phyloP scores from a whole-genome alignment of 2,797 vertebrate species.

The Aselliscus stoliczkanus region DNA sequence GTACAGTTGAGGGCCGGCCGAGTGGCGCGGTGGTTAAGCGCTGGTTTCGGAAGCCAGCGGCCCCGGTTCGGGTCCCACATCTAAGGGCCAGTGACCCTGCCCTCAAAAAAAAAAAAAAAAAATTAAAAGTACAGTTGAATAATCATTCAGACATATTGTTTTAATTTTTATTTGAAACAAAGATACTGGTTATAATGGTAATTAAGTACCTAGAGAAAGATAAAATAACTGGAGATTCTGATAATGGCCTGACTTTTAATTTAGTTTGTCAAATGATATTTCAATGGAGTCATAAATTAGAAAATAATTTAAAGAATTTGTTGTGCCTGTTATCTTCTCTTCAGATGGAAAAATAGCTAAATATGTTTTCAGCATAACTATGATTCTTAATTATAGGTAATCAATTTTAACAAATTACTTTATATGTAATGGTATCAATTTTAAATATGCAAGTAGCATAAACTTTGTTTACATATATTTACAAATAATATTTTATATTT shows the following conservation, averaged over 20 bases:
- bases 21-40: no score
- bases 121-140: background rate
- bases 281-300: background rate
- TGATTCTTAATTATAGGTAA: background rate
- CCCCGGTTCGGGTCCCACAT: no score
- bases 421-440: background rate
- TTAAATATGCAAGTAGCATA: background rate
- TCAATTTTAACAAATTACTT: background rate
- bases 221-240: slow-evolving; percentile 4
- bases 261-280: background rate
- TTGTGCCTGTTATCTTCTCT: background rate
- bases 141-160: background rate
- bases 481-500: background rate
- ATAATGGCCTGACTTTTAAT: slow-evolving; percentile 20
- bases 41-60: no score
- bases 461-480: background rate
- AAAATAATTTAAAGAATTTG: background rate
- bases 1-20: background rate
- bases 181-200: background rate
- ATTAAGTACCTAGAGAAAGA: background rate
- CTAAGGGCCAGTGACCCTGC: no score
- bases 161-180: slow-evolving; percentile 14
- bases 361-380: background rate
- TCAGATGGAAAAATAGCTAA: background rate
- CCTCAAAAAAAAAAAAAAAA: no score